Evolutionary conservation across 2,113 vertebrate genomes (phyloP), one percentile per base, ranked within the genome.

Genomic region (Takifugu flavidus): DNA sequence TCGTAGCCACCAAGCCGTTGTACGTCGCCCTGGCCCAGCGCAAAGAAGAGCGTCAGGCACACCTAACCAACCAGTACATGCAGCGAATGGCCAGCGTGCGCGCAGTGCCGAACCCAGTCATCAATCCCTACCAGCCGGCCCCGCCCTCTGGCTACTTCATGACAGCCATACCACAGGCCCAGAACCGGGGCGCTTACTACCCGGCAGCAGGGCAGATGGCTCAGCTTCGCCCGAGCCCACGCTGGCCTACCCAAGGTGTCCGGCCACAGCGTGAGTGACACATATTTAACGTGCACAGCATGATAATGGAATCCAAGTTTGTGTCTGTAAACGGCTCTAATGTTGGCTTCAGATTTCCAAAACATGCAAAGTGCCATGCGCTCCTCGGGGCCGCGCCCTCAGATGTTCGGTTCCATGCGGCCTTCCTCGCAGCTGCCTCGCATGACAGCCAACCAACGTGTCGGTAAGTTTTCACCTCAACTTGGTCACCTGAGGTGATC

Each of bases 11-110:
- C 59, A 98, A 99, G 86, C 96, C 96, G 5, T 72, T 99, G 20
- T 99, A 98, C 27, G 96, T 98, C 80, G 96, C 96, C 73, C 89
- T 98, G 89, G 96, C 95, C 44, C 96, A 98, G 79, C 91, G 96
- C 65, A 99, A 99, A 66, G 96, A 98, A 77, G 96, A 99, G 80
- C 94, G 96, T n/a, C 95, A 98, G 62, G 95, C 95, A 55, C 95
- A 98, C 77, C 93, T 99, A 75, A 98, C 95, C 82, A 97, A 96
- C 88, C 95, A 98, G 90, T 97, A 98, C 73, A 98, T 98, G 94
- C 96, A 98, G 90, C 94, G 96, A 70, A 96, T 98, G 95, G 95
- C 94, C 43, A 97, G 90, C 58, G 94, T 96, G 2, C 92, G 94
- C 44, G 93, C 95, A 53, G 95, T 98, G 70, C 95, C 96, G 67